Conservation (phyloP, 2,797 vertebrate species). For the Arrhamphus sclerolepis region DNA sequence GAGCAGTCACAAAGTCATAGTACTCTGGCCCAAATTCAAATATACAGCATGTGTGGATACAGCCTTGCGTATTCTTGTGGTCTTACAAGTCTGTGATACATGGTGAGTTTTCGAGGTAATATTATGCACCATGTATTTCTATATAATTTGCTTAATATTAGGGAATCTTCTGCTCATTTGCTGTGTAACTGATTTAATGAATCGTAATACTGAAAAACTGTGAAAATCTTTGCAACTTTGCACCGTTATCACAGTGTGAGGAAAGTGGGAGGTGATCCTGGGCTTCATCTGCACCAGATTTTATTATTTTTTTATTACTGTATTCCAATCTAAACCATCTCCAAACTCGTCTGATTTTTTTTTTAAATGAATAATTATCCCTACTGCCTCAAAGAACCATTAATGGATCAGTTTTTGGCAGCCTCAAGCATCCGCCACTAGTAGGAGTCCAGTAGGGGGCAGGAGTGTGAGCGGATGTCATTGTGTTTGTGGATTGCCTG, state of each 20-base stretch:
- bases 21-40: slow-evolving; percentile 32
- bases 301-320: slow-evolving; percentile 8
- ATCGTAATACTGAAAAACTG: slow-evolving; percentile 36
- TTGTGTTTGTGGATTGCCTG: slow-evolving; percentile 90
- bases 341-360: slow-evolving; percentile 42
- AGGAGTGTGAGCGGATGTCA: slow-evolving; percentile 95
- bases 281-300: slow-evolving; percentile 41
- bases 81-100: slow-evolving; percentile 50
- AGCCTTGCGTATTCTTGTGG: slow-evolving; percentile 43
- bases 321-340: slow-evolving; percentile 55
- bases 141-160: slow-evolving; percentile 21
- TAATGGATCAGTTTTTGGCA: slow-evolving; percentile 41
- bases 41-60: too few species aligned
- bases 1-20: slow-evolving; percentile 24
- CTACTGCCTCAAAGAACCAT: slow-evolving; percentile 57
- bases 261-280: slow-evolving; percentile 33
- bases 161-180: slow-evolving; percentile 34
- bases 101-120: slow-evolving; percentile 66
- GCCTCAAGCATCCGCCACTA: slow-evolving; percentile 54
- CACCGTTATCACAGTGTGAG: slow-evolving; percentile 53
- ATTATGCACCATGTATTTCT: slow-evolving; percentile 52
- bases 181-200: slow-evolving; percentile 8
- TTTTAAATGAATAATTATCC: slow-evolving; percentile 43
- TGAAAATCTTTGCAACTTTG: slow-evolving; percentile 46
- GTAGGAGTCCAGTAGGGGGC: slow-evolving; percentile 83